Evolutionary conservation across 2,113 vertebrate species (phyloP), one percentile per base, ranked within the genome.

Genomic region (Caranx ignobilis): DNA sequence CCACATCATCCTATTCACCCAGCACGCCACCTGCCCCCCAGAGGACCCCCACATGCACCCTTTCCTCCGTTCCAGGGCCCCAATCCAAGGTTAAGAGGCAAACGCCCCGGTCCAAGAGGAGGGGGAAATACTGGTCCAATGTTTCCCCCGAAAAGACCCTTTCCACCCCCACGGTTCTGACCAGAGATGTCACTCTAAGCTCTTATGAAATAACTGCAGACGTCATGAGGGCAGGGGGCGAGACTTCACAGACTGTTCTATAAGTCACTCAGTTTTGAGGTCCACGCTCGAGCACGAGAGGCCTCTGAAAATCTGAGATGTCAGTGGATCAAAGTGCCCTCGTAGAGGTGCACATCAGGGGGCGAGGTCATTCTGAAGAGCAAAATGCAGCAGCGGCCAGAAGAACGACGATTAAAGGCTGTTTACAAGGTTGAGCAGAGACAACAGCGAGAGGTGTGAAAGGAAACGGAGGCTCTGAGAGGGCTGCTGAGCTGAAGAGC

Each of bases 91-190:
- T 88, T 91, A 80, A 95, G 94, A 89, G 93, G 96, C 84, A 97
- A 98, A 74, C 90, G 96, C 74, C 96, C 95, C 4, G 94, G 95
- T 62, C 91, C 90, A 19, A 95, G 96, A 8, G 91, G 94, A 35
- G 89, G 93, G 34, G 93, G 94, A 4, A 93, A 93, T 11, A 83
- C 87, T 21, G 93, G 95, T 32, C 96, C 96, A 0, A 96, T 96
- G 91, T 98, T 96, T 59, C 87, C 94, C 62, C 97, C 96, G 0
- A 97, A 97, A 91, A 96, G 97, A 91, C 97, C 97, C 6, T 97
- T 96, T 86, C 94, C 60, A 31, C 96, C 96, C 54, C 97, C 96
- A 41, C 95, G 95, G 82, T 98, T 96, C 95, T 98, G 95, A 98
- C 66, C 16, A 54, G 18, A 54, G 74, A 50, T 35, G 21, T 43